These are phyloP conservation scores for Drosophila yakuba DNA, from an alignment of 1,140 invertebrate species.

Conservation along the genomic window DNA sequence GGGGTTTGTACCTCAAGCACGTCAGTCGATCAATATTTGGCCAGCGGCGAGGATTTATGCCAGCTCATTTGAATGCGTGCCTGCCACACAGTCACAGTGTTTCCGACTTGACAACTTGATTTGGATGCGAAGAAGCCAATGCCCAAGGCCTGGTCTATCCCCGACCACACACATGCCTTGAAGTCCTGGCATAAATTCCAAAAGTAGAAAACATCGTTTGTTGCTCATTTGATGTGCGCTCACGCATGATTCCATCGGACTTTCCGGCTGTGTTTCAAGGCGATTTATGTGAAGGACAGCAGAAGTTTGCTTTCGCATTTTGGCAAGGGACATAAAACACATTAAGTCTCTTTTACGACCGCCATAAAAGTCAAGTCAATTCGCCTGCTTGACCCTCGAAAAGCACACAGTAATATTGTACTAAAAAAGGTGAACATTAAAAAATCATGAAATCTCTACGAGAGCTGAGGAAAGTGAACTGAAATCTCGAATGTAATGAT, in stretches of 20 bases:
- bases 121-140: constrained; percentile 47
- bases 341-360: constrained; percentile 75
- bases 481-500: constrained; percentile 26
- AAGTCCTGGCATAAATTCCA: constrained; percentile 47
- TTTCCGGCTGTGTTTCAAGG: constrained; percentile 40
- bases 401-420: constrained; percentile 21
- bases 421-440: constrained; percentile 48
- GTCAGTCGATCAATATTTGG: constrained; percentile 52
- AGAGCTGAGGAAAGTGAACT: constrained; percentile 3
- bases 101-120: constrained; percentile 64
- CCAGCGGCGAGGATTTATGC: constrained; percentile 63
- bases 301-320: constrained; percentile 40
- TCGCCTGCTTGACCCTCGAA: constrained; percentile 50
- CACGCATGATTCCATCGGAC: constrained; percentile 63
- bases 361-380: constrained; percentile 78
- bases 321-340: constrained; percentile 63
- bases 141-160: constrained; percentile 12
- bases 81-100: not conserved
- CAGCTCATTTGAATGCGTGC: constrained; percentile 65
- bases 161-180: constrained; percentile 5
- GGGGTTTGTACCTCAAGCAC: constrained; percentile 12
- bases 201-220: constrained; percentile 49
- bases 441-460: constrained; percentile 51
- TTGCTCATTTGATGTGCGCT: constrained; percentile 52
- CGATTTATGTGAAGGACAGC: constrained; percentile 68